phyloP scores from a whole-genome alignment of 2,113 vertebrate species.

The Pseudopipra pipra region DNA sequence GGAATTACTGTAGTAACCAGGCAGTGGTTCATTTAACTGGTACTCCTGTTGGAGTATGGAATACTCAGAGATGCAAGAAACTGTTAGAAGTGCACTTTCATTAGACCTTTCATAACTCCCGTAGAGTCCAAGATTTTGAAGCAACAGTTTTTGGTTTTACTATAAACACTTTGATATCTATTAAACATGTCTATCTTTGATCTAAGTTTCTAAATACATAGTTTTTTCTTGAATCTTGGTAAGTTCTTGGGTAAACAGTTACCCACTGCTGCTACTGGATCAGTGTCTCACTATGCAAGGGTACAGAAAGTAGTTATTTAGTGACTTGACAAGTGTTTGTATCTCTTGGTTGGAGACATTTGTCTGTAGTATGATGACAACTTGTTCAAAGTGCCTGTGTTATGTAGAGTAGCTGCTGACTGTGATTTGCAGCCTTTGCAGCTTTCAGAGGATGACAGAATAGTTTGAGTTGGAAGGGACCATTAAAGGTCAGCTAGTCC shows the following conservation, averaged over 20 bases:
- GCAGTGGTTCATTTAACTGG: not conserved
- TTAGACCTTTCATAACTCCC: not conserved
- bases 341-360: not conserved
- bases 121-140: not conserved
- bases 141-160: not conserved
- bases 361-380: not conserved
- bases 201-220: not conserved
- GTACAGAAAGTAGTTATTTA: not conserved
- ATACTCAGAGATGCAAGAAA: not conserved
- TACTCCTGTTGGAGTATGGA: not conserved
- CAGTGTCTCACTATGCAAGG: too few relatives aligned
- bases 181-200: not conserved
- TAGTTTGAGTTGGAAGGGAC: not conserved
- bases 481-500: not conserved
- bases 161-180: not conserved
- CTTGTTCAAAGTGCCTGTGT: not conserved
- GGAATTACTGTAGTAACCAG: not conserved
- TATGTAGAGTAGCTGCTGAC: not conserved
- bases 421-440: not conserved
- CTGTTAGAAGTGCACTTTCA: not conserved
- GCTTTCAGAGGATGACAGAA: not conserved
- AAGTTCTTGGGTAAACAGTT: not conserved
- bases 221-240: not conserved
- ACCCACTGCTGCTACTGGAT: rapidly evolving
- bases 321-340: not conserved